Evolutionary conservation across 1,140 invertebrate genomes (phyloP).

Genomic region (Heliconius hewitsoni): DNA sequence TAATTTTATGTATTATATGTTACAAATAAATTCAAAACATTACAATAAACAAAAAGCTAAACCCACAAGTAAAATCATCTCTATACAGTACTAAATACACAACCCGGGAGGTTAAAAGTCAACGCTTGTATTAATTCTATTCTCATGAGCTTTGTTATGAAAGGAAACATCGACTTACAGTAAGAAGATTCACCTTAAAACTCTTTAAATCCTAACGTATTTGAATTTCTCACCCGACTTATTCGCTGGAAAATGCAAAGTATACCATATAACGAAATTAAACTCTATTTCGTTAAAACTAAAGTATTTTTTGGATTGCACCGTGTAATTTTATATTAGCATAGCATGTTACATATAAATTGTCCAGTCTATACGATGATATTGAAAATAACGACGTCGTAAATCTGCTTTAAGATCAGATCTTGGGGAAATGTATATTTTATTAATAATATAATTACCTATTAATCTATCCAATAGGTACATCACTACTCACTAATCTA

Average conservation of each 20-base stretch:
- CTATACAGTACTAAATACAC: not conserved
- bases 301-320: not conserved
- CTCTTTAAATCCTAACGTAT: constrained; percentile 52
- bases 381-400: not conserved
- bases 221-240: constrained; percentile 56
- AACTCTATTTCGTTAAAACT: constrained; percentile 22
- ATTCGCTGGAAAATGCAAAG: constrained; percentile 28
- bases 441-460: no score
- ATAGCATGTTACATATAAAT: not conserved
- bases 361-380: not conserved
- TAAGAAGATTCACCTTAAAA: constrained; percentile 43
- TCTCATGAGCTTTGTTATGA: constrained; percentile 6
- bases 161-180: constrained; percentile 1
- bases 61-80: not conserved
- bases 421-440: no score
- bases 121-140: constrained; percentile 3
- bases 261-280: constrained; percentile 38
- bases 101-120: not conserved
- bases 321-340: not conserved
- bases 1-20: no score
- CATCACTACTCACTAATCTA: no score
- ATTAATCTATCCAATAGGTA: no score
- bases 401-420: no score
- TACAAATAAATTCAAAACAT: not conserved
- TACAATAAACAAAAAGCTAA: not conserved